A percentile compares a stretch with the other conserved stretches of the same genome.
These are phyloP conservation scores for Asbolus verrucosus DNA, from an alignment of 1,140 invertebrate genomes.

Conservation along the genomic window DNA sequence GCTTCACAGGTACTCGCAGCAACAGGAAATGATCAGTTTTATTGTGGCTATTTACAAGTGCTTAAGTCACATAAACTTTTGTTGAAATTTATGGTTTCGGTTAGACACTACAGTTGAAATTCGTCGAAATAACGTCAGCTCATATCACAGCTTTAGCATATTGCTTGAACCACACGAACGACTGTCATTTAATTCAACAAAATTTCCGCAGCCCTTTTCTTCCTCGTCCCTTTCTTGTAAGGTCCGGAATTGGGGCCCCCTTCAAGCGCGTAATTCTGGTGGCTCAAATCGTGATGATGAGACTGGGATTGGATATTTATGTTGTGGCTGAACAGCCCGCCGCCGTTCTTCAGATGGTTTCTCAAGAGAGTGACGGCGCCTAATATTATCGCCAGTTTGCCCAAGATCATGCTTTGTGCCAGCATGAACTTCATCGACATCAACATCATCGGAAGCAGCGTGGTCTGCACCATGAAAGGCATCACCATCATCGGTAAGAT, in stretches of 20 bases:
- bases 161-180: no score
- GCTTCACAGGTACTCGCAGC: no score
- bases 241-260: neutral
- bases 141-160: no score
- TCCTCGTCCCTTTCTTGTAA: no score
- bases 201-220: no score
- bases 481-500: slow-evolving; percentile 73
- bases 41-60: no score
- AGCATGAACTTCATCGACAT: slow-evolving; percentile 74
- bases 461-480: slow-evolving; percentile 74
- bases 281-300: neutral
- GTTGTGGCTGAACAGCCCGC: slow-evolving; percentile 61
- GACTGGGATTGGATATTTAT: slow-evolving; percentile 50
- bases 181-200: no score
- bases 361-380: slow-evolving; percentile 72
- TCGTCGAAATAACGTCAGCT: no score
- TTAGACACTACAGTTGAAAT: no score
- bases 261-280: slow-evolving; percentile 14
- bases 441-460: slow-evolving; percentile 72
- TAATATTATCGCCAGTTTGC: slow-evolving; percentile 73
- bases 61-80: no score
- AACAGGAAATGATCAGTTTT: no score
- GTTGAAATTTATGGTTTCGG: no score
- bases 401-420: slow-evolving; percentile 73
- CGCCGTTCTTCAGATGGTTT: slow-evolving; percentile 62